Base-by-base conservation (phyloP, 2,113 vertebrate species). In the Syngnathus typhle region DNA sequence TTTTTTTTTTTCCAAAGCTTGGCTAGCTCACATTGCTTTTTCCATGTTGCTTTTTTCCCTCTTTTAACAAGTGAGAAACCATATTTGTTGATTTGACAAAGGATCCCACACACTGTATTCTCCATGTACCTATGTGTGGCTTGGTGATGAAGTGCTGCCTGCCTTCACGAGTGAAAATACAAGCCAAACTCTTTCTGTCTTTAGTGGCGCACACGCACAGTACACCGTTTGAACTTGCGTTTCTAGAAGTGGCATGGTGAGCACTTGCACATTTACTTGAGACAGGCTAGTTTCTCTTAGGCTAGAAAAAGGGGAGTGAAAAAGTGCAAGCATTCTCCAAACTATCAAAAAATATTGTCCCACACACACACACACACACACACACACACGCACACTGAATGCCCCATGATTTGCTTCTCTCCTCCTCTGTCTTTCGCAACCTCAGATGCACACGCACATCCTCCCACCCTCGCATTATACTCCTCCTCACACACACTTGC, bases 401-500 rank as follows among this genome's bases (percentile, higher is more conserved):
- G n/a, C 21, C 12, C 36, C 18, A 54, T 44, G 47, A 43, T 64
- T 44, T 46, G 32, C 36, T 38, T 60, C 7, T 39, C 37, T 23
- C 37, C 21, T 18, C 19, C 59, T 39, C 7, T 60, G 32, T 46
- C 43, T 64, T 12, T 64, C 66, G 52, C 59, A 60, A 15, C 60
- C 65, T 49, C 59, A 59, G 69, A 56, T 55, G 47, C 60, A 41
- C 70, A 70, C 41, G 64, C 69, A 72, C 67, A 67, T 73, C 71
- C 51, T 4, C 74, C 38, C 64, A 74, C 84, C 73, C 44, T 52
- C 32, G 39, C 52, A 65, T 73, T 74, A 59, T 32, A 56, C 67
- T 68, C 63, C 67, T 59, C 64, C 80, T 72, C 71, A 61, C 80
- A 78, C 70, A 68, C 41, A 43, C 65, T 74, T 15, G 38, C 69